Conservation (phyloP, 2,797 vertebrate genomes). For the Pantherophis alleghaniensis region DNA sequence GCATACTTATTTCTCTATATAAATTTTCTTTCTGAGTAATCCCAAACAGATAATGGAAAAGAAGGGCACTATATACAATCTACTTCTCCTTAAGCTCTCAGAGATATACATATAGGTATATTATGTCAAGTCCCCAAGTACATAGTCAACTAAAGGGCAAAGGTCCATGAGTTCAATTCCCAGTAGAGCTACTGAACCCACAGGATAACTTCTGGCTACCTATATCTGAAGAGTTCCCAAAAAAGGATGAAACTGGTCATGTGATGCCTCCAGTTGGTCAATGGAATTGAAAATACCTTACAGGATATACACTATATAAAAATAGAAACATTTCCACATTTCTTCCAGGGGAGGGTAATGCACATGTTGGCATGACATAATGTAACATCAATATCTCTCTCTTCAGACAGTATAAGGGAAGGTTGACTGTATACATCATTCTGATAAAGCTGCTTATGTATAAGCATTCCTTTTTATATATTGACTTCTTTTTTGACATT, state of each 20-base stretch:
- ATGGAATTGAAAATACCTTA: not conserved
- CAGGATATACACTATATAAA: not conserved
- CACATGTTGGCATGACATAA: not conserved
- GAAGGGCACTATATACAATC: not conserved
- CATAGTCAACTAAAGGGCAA: not conserved
- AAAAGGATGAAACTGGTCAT: not conserved
- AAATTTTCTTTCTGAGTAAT: not conserved
- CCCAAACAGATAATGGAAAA: not conserved
- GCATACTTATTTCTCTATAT: not conserved
- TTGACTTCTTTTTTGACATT: not conserved
- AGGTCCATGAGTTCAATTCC: not conserved
- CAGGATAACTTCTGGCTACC: not conserved
- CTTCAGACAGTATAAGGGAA: not conserved
- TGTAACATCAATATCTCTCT: not conserved
- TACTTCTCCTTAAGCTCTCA: not conserved
- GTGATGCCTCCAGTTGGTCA: not conserved
- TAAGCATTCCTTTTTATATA: slow-evolving; percentile 40
- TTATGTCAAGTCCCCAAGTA: not conserved
- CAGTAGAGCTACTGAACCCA: not conserved
- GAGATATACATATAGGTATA: not conserved
- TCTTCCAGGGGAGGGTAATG: not conserved
- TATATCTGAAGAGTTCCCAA: not conserved
- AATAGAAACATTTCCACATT: not conserved
- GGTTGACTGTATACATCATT: not conserved
- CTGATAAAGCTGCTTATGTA: not conserved